A percentile compares a stretch with the other conserved stretches of the same genome.
These are phyloP conservation scores for Cactoblastis cactorum DNA, from an alignment of 2,888 invertebrate species.

Conservation along the genomic window DNA sequence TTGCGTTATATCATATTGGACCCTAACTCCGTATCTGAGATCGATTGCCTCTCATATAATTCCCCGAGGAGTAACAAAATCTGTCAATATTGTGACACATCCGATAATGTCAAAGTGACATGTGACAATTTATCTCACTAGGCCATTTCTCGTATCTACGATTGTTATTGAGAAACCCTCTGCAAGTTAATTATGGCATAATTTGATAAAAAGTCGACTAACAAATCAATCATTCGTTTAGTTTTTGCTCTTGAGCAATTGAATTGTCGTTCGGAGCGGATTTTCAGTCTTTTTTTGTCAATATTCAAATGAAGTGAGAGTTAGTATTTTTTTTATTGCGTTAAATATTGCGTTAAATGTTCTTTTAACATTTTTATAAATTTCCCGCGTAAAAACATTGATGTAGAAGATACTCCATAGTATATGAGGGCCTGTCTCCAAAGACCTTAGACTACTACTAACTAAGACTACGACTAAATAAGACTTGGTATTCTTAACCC, in stretches of 20 bases:
- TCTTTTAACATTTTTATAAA: too few relatives aligned
- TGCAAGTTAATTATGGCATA: constrained; percentile 4
- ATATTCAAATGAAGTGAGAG: too few relatives aligned
- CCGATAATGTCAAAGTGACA: constrained; percentile 1
- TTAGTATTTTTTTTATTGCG: too few relatives aligned
- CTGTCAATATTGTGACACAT: constrained; percentile 11
- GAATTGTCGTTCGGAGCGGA: not conserved
- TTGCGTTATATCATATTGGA: too few relatives aligned
- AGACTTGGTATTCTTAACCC: too few relatives aligned
- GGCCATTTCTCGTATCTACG: not conserved
- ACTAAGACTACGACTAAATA: too few relatives aligned
- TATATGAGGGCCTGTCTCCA: too few relatives aligned
- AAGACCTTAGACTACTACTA: too few relatives aligned
- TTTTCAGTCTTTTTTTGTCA: not conserved
- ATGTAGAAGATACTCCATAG: too few relatives aligned
- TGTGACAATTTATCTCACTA: constrained; percentile 8
- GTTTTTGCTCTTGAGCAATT: not conserved
- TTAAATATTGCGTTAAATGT: too few relatives aligned
- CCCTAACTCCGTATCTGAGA: constrained; percentile 2
- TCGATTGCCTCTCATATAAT: not conserved
- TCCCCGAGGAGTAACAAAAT: not conserved
- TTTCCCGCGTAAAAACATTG: too few relatives aligned
- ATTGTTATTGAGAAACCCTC: not conserved
- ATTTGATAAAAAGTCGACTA: constrained; percentile 4
- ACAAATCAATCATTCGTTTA: not conserved